Conservation (phyloP, 2,797 vertebrate genomes). For the Sorex maritimensis region DNA sequence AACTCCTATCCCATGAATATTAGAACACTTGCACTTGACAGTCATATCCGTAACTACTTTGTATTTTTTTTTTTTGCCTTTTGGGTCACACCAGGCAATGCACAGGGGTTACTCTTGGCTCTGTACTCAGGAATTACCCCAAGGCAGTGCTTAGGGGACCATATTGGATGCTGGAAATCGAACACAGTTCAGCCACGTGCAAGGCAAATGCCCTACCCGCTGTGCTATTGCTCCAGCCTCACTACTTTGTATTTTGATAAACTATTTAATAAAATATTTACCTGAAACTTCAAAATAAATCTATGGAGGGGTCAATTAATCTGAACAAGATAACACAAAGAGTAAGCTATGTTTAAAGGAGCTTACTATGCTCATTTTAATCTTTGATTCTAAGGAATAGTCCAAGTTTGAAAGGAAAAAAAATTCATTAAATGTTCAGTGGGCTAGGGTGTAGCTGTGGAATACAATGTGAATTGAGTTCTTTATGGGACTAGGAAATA, state of each 20-base stretch:
- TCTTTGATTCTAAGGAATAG: slow-evolving; percentile 34
- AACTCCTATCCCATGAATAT: slow-evolving; percentile 60
- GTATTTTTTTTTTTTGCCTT: slow-evolving; percentile 7
- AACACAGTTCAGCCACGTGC: too few species aligned
- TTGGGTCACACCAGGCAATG: too few species aligned
- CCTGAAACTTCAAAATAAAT: slow-evolving; percentile 72
- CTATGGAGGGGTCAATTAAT: slow-evolving; percentile 39
- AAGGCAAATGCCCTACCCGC: too few species aligned
- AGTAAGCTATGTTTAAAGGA: background rate
- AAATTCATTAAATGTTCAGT: background rate
- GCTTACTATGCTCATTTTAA: background rate
- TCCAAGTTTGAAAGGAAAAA: slow-evolving; percentile 34
- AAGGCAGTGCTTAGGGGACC: too few species aligned
- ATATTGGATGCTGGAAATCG: too few species aligned
- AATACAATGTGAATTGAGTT: background rate
- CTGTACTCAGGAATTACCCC: too few species aligned
- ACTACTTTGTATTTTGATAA: slow-evolving; percentile 55
- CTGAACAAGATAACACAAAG: slow-evolving; percentile 41
- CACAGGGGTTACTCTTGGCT: too few species aligned
- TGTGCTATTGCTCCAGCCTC: too few species aligned
- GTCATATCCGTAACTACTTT: slow-evolving; percentile 10
- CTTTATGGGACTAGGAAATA: background rate
- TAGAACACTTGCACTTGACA: slow-evolving; percentile 46
- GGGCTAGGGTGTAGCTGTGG: background rate
- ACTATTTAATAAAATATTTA: slow-evolving; percentile 65